Evolutionary conservation across 2,888 invertebrate species (phyloP).

Genomic region (Glyphotaelius pellucidus): DNA sequence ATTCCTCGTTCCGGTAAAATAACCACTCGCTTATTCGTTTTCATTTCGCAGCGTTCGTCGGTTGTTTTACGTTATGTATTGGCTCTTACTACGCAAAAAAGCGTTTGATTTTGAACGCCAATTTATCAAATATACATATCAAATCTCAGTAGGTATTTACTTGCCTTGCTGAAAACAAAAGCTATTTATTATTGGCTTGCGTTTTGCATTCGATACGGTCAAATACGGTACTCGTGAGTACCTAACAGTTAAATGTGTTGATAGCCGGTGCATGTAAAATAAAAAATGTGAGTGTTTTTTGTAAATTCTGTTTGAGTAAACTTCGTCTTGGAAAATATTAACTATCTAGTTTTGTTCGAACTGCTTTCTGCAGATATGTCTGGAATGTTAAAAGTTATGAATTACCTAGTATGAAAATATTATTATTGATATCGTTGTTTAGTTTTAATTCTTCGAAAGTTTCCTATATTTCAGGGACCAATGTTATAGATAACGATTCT

Average conservation of each 20-base stretch:
- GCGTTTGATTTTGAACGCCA: neutral
- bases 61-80: neutral
- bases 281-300: neutral
- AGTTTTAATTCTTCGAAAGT: neutral
- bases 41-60: neutral
- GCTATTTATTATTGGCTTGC: neutral
- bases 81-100: neutral
- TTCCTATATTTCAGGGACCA: neutral
- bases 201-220: neutral
- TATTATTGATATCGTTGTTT: neutral
- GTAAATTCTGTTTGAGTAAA: neutral
- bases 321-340: neutral
- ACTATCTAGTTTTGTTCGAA: neutral
- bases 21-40: neutral
- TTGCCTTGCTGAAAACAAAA: neutral
- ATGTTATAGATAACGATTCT: neutral
- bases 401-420: neutral
- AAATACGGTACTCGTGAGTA: no score
- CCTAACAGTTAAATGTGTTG: neutral
- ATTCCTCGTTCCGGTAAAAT: neutral
- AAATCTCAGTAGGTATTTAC: neutral
- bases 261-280: neutral
- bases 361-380: neutral
- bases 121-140: neutral
- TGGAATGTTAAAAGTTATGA: neutral